A percentile compares a stretch with the other conserved stretches of the same genome.
These are phyloP conservation scores for Grus americana DNA, from an alignment of 2,113 vertebrate species.

Conservation along the genomic window DNA sequence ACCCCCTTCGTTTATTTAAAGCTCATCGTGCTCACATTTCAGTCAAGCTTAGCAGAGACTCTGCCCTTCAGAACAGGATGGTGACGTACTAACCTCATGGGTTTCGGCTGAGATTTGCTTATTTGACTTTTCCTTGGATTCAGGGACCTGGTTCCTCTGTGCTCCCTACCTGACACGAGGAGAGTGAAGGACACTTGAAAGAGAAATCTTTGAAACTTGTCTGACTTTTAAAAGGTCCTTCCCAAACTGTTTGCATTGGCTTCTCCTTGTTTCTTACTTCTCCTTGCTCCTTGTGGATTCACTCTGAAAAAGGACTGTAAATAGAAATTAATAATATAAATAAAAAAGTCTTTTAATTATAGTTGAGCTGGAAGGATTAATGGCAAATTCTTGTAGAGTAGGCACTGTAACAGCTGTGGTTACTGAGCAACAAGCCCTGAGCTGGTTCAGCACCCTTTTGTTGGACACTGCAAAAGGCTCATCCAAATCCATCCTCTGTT, in stretches of 20 bases:
- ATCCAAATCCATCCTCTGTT: not conserved
- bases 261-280: not conserved
- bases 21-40: not conserved
- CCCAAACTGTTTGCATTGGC: not conserved
- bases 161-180: not conserved
- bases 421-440: not conserved
- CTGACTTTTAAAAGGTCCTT: not conserved
- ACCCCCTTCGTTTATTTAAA: not conserved
- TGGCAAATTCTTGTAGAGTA: not conserved
- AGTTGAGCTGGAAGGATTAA: not conserved
- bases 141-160: not conserved
- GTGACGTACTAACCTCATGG: not conserved
- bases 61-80: not conserved
- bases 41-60: not conserved
- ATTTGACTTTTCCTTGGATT: not conserved
- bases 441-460: not conserved
- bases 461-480: not conserved
- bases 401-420: not conserved
- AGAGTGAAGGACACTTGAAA: not conserved
- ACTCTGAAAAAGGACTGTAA: not conserved
- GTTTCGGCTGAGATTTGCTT: not conserved
- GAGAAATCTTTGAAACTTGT: not conserved
- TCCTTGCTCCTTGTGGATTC: not conserved
- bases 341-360: not conserved
- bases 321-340: not conserved